Evolutionary conservation across 2,888 invertebrate species (phyloP), one percentile per base, ranked within the genome.

Genomic region (Drepanosiphum platanoidis): DNA sequence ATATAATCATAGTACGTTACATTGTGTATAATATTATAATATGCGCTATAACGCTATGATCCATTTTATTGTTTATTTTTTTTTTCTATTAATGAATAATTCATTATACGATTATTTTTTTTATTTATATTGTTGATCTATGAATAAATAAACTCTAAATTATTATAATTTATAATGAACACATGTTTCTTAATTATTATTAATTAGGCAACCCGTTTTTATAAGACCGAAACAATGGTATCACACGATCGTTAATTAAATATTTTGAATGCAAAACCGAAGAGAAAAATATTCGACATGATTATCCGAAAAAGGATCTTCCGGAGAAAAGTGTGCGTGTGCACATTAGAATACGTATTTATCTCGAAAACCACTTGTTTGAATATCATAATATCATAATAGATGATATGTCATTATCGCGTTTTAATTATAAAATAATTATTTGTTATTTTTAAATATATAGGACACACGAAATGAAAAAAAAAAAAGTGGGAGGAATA

Each of bases 11-110:
- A 39, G 4, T 18, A 22, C 39, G 1, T 27, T 77, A 39, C n/a
- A 39, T 18, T 36, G n/a, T 8, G 13, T 39, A 27, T 71, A 71
- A 71, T 71, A 39, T n/a, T 52, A 52, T n/a, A 5, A n/a, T 61
- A 61, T 61, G 9, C n/a, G 4, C 32, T 32, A 32, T 32, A 22
- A n/a, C n/a, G n/a, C 15, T 4, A 61, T 22, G 3, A 61, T 11
- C 30, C n/a, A 32, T 52, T 34, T 52, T n/a, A 68, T 78, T 46
- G 22, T 66, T 66, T 46, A 46, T 22, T 61, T n/a, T 42, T 34
- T 75, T 58, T 39, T 39, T 18, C n/a, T n/a, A n/a, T n/a, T n/a
- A 7, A 61, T 46, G 66, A 79, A 79, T 66, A 66, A 79, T 79
- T 79, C 15, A 66, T 79, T 32, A 66, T 11, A 34, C 9, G 0